Evolutionary conservation across 2,888 invertebrate species (phyloP).

Genomic region (Hemaris fuciformis): DNA sequence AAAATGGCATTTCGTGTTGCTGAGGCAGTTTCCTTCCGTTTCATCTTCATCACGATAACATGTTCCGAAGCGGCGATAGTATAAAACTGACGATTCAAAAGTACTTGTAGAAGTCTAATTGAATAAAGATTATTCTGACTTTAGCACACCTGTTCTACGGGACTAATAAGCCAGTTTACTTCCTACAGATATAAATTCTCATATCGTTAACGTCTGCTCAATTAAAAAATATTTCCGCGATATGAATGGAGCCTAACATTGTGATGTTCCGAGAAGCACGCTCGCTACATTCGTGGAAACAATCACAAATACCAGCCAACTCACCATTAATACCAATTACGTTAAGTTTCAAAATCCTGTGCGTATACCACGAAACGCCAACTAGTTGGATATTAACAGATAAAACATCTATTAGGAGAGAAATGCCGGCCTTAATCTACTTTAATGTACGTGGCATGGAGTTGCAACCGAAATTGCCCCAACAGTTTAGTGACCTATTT

Average conservation of each 20-base stretch:
- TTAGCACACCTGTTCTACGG: neutral
- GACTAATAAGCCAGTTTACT: too few relatives aligned
- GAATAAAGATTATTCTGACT: too few relatives aligned
- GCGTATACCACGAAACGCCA: conserved; percentile 16
- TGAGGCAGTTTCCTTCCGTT: too few relatives aligned
- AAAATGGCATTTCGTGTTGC: too few relatives aligned
- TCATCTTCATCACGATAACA: too few relatives aligned
- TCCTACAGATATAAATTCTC: too few relatives aligned
- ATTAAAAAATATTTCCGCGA: neutral
- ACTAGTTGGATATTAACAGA: neutral
- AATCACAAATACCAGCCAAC: conserved; percentile 40
- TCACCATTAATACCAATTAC: conserved; percentile 43
- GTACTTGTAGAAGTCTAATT: too few relatives aligned
- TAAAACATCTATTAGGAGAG: neutral
- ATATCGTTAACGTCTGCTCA: too few relatives aligned
- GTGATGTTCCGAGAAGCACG: conserved; percentile 30
- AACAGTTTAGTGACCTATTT: neutral
- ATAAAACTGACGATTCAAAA: too few relatives aligned
- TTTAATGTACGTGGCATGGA: neutral
- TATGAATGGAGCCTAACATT: neutral
- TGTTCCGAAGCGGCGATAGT: too few relatives aligned
- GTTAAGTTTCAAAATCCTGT: conserved; percentile 25
- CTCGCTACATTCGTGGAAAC: conserved; percentile 42
- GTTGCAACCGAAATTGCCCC: neutral
- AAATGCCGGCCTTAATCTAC: neutral